These are phyloP conservation scores for Cyrtorhinus lividipennis DNA, from an alignment of 1,140 invertebrate genomes.

Conservation along the genomic window DNA sequence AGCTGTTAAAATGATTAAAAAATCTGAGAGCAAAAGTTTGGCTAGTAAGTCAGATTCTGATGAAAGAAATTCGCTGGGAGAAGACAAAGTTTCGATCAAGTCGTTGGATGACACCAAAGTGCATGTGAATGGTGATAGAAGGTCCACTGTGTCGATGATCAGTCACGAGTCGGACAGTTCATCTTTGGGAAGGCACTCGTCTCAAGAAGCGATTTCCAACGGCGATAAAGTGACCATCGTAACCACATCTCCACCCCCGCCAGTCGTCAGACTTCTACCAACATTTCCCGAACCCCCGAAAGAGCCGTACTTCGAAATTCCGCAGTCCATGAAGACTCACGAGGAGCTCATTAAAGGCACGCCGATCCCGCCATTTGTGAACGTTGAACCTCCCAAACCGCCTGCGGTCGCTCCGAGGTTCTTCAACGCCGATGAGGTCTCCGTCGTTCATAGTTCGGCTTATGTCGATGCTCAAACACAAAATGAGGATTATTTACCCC, in stretches of 20 bases:
- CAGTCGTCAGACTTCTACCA: not conserved
- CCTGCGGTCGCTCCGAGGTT: not conserved
- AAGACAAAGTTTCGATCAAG: not conserved
- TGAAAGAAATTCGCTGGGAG: not conserved
- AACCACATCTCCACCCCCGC: not conserved
- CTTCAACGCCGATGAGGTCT: not conserved
- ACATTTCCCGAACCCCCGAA: not conserved
- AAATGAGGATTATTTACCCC: not conserved
- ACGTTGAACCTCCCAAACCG: not conserved
- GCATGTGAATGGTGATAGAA: not conserved
- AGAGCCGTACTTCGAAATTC: constrained; percentile 1
- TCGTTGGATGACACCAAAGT: not conserved
- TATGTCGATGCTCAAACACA: not conserved
- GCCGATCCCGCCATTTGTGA: not conserved
- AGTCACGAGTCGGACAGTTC: too few species aligned
- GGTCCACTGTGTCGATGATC: not conserved
- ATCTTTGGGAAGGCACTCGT: not conserved
- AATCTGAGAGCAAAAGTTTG: not conserved
- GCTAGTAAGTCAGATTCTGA: not conserved
- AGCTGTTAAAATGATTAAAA: constrained; percentile 2
- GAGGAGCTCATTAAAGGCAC: not conserved
- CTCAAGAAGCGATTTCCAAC: not conserved
- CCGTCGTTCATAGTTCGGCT: not conserved
- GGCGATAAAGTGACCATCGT: not conserved
- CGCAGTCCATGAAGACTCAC: not conserved